Conservation (phyloP, 2,888 invertebrate species). For the Dynastes tityus region DNA sequence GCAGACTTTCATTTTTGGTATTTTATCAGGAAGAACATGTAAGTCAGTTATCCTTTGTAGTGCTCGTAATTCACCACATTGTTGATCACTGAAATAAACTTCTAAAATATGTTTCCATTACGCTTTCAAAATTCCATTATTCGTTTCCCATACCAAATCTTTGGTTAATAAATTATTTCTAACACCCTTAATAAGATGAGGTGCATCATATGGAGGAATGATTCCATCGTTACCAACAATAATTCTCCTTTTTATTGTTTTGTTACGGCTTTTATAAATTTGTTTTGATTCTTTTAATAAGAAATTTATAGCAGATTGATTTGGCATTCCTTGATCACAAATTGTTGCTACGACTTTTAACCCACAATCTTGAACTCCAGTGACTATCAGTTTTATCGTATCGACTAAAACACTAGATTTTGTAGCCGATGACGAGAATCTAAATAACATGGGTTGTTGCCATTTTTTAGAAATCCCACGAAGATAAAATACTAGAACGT, state of each 20-base stretch:
- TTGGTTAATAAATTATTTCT: conserved; percentile 7
- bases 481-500: no score
- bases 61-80: not conserved
- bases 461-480: no score
- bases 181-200: conserved; percentile 6
- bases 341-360: no score
- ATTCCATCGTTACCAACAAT: not conserved
- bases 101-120: not conserved
- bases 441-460: no score
- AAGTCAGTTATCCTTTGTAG: not conserved
- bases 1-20: conserved; percentile 16
- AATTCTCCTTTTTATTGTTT: no score
- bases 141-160: not conserved
- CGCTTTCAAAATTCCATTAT: not conserved
- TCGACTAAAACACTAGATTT: no score
- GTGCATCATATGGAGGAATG: not conserved
- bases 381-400: no score
- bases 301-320: no score
- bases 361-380: no score
- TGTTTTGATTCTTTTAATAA: not conserved
- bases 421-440: no score
- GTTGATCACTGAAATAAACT: not conserved
- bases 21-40: not conserved
- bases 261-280: not conserved
- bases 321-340: no score